These are phyloP conservation scores for Exocentrus adspersus DNA, from an alignment of 2,888 invertebrate species.

Conservation along the genomic window DNA sequence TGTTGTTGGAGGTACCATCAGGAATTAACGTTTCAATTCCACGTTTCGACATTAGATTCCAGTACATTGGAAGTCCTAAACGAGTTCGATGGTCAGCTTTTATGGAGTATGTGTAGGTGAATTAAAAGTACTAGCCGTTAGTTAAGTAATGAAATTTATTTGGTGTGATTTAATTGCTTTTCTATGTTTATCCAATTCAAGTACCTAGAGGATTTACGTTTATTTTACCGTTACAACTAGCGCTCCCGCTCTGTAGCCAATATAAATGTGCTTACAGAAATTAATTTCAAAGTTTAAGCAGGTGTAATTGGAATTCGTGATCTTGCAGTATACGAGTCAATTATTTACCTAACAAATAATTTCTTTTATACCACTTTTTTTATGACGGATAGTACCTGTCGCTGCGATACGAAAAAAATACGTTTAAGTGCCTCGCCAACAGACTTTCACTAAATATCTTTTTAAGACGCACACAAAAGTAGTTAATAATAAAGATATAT, in stretches of 20 bases:
- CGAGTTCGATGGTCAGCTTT: slow-evolving; percentile 32
- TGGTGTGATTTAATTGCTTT: slow-evolving; percentile 42
- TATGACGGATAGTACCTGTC: background rate
- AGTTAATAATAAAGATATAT: slow-evolving; percentile 18
- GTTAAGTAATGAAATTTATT: slow-evolving; percentile 41
- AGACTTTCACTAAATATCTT: slow-evolving; percentile 18
- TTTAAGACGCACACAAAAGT: slow-evolving; percentile 8
- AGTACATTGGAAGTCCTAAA: no score
- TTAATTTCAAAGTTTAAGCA: slow-evolving; percentile 45
- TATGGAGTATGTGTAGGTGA: slow-evolving; percentile 38
- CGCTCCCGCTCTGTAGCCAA: slow-evolving; percentile 48
- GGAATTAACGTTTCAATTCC: no score
- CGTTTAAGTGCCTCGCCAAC: slow-evolving; percentile 1
- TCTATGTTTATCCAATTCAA: slow-evolving; percentile 45
- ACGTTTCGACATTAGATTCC: no score
- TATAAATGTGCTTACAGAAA: slow-evolving; percentile 47
- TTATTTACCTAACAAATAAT: slow-evolving; percentile 10
- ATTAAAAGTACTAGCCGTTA: slow-evolving; percentile 31
- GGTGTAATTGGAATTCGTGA: slow-evolving; percentile 43
- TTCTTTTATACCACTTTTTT: slow-evolving; percentile 7
- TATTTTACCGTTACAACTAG: slow-evolving; percentile 39
- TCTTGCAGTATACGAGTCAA: slow-evolving; percentile 20
- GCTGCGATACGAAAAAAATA: background rate
- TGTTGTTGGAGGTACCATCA: background rate
- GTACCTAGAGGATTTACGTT: slow-evolving; percentile 40